Percentiles rank a stretch among this genome's conserved stretches.
phyloP scores from a whole-genome alignment of 1,140 invertebrate genomes.

The Drosophila setifemur region DNA sequence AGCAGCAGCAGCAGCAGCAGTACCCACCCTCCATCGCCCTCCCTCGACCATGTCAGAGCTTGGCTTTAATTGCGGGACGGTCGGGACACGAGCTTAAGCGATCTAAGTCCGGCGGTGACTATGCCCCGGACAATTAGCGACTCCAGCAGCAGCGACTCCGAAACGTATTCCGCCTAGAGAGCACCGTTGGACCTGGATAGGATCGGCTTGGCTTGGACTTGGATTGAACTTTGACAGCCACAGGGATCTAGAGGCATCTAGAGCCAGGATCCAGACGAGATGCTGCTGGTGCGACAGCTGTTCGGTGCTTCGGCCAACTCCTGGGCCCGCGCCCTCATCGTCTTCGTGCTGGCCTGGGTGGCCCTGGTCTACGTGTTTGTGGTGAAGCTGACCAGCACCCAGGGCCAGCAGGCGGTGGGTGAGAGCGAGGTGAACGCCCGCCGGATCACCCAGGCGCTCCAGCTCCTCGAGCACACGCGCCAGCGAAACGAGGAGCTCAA shows the following conservation, averaged over 20 bases:
- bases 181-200: not conserved
- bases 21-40: too few relatives aligned
- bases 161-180: not conserved
- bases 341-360: constrained; percentile 78
- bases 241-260: not conserved
- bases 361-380: constrained; percentile 80
- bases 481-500: constrained; percentile 78
- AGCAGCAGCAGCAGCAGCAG: too few relatives aligned
- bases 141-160: not conserved
- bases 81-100: not conserved
- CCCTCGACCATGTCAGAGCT: not conserved
- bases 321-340: constrained; percentile 75
- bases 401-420: constrained; percentile 42
- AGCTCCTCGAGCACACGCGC: constrained; percentile 73
- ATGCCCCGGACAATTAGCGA: not conserved
- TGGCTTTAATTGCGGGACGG: not conserved
- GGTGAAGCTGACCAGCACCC: constrained; percentile 67
- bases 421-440: constrained; percentile 64
- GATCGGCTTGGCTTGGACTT: too few relatives aligned
- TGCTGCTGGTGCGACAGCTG: constrained; percentile 79
- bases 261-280: constrained; percentile 9
- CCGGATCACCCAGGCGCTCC: constrained; percentile 74
- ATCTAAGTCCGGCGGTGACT: too few relatives aligned
- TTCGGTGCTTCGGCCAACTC: constrained; percentile 76
- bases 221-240: too few relatives aligned